These are phyloP conservation scores for Thymelicus lineola DNA, from an alignment of 2,888 invertebrate species.

Conservation along the genomic window DNA sequence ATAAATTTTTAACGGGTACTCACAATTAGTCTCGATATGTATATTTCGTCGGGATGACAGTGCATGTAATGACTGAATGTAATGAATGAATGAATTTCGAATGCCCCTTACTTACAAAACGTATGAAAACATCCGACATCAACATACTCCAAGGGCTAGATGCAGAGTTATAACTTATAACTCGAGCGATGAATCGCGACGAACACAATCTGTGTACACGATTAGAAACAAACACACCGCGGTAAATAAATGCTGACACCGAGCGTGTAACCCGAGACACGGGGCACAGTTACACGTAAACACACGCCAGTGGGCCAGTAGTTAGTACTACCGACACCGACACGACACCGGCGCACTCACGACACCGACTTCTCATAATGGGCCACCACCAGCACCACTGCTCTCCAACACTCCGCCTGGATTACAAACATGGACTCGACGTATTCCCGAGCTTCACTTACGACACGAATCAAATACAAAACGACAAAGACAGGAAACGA, in stretches of 20 bases:
- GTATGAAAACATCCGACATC: not conserved
- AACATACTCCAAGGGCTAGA: not conserved
- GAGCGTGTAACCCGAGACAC: conserved; percentile 40
- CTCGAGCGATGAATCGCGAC: conserved; percentile 19
- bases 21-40: not conserved
- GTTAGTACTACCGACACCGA: conserved; percentile 38
- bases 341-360: too few relatives aligned
- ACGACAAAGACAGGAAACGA: conserved; percentile 65
- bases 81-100: too few relatives aligned
- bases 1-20: not conserved
- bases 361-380: conserved; percentile 38
- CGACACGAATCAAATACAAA: conserved; percentile 49
- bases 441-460: conserved; percentile 39
- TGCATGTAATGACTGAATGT: too few relatives aligned
- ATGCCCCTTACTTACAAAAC: too few relatives aligned
- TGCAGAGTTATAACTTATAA: conserved; percentile 22
- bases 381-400: conserved; percentile 29
- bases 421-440: conserved; percentile 34
- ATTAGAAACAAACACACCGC: conserved; percentile 37
- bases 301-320: conserved; percentile 34
- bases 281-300: conserved; percentile 44
- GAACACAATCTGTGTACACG: conserved; percentile 24
- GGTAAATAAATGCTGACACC: conserved; percentile 35
- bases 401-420: conserved; percentile 21
- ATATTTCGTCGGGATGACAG: too few relatives aligned